phyloP scores from a whole-genome alignment of 2,113 vertebrate species.

The Isurus oxyrinchus region DNA sequence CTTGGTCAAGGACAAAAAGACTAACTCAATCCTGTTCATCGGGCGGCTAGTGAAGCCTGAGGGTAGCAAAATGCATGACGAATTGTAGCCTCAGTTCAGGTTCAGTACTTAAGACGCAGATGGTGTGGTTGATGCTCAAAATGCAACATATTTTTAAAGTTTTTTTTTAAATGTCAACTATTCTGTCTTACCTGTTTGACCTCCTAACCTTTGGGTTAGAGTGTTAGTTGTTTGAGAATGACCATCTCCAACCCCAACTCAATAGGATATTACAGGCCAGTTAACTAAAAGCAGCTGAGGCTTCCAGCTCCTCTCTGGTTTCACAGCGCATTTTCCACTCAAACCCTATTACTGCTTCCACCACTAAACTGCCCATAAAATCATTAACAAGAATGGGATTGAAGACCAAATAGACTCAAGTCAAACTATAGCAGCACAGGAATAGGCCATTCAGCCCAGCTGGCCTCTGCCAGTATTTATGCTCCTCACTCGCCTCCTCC shows the following conservation, averaged over 20 bases:
- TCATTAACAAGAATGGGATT: not conserved
- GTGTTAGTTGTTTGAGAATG: not conserved
- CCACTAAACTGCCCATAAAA: not conserved
- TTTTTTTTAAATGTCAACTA: not conserved
- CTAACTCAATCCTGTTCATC: slow-evolving; percentile 79
- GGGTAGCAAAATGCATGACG: slow-evolving; percentile 88
- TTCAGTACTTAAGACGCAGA: not conserved
- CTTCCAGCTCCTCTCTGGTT: not conserved
- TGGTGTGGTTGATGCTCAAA: not conserved
- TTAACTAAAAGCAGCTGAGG: not conserved
- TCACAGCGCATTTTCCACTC: not conserved
- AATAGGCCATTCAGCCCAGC: not conserved
- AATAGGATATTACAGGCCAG: not conserved
- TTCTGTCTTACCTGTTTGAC: not conserved
- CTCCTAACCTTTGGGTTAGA: not conserved
- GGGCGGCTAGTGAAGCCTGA: slow-evolving; percentile 84
- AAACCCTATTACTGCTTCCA: not conserved
- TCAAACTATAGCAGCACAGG: not conserved
- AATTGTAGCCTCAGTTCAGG: slow-evolving; percentile 61
- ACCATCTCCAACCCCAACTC: not conserved
- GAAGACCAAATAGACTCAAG: too few species aligned
- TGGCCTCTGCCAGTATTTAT: not conserved
- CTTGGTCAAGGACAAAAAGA: slow-evolving; percentile 84
- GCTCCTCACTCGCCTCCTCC: not conserved
- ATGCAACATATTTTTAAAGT: not conserved